Evolutionary conservation across 2,888 invertebrate genomes (phyloP), one percentile per base, ranked within the genome.

Genomic region (Leptinotarsa rubiginosa): DNA sequence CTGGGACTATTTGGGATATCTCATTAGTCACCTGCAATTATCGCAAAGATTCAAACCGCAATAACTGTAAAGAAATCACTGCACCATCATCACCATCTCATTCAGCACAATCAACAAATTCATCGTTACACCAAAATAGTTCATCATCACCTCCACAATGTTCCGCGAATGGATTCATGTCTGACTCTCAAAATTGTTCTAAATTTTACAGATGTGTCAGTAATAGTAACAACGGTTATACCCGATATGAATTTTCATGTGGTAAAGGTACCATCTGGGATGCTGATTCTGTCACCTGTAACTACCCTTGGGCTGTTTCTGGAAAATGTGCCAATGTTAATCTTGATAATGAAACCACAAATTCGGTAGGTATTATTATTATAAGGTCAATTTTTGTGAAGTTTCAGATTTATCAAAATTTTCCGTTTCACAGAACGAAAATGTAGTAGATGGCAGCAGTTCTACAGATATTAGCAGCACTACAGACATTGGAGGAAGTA

Each of bases 131-230:
- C 10, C 54, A 50, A 52, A 54, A 22, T 50, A 16, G 41, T 25
- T 52, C 54, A 16, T 7, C 25, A 20, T 56, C 69, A 69, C 18
- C 66, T 49, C 47, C 66, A 49, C 66, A 50, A 13, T 72, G 72
- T 67, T 47, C 22, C 20, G 25, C 22, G 59, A 92, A 93, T 85
- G 95, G 94, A 67, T 95, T 93, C 85, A 90, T 92, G 83, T 91
- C 91, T 16, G 91, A 95, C 85, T 31, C 62, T 56, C 87, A 87
- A 59, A 90, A 94, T 83, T 95, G 95, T 83, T 91, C 89, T 77
- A 93, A 92, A 84, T 95, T 95, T 88, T 93, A 93, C 84, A 90
- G 94, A 78, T 95, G 95, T 86, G 93, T 94, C 22, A 89, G 89
- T 72, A 89, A 91, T 82, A 91, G 91, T 0, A 87, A 89, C 20